Base-by-base conservation (phyloP, 1,140 invertebrate species). In the Penaeus chinensis region DNA sequence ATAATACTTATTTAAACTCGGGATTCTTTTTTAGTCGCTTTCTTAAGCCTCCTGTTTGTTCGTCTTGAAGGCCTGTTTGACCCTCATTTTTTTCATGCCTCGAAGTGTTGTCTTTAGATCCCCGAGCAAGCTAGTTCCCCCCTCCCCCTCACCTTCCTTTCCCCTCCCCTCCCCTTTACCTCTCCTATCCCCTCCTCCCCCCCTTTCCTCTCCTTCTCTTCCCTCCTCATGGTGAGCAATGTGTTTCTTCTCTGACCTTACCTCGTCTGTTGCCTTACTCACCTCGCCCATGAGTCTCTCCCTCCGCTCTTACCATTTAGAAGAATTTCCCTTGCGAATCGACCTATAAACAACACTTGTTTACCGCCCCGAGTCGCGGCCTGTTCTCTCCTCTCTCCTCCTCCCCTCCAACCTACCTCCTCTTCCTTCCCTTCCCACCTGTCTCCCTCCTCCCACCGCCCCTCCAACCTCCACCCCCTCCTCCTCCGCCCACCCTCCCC, bases 41-140 rank as follows among this genome's bases (percentile, higher is more conserved):
- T 32, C 32, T 71, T 71, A 71, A 32, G 32, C n/a, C 66, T 13
- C 32, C 32, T n/a, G 66, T 71, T 71, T 71, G n/a, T 71, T 71
- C 32, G 19, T 71, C n/a, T 71, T 71, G n/a, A 13, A n/a, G n/a
- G n/a, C 32, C 32, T 24, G 32, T 71, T 71, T 32, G 66, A n/a
- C 66, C 66, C 54, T 54, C 54, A 54, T 54, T 54, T 54, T 54
- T 54, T 54, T 54, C 54, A 54, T 54, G 54, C 54, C 54, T 54
- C 54, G 54, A 54, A 54, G 32, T 71, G 66, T 71, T 32, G 32
- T 71, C 66, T 24, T 71, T 71, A 71, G 66, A 71, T 71, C 32
- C 66, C n/a, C 10, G 66, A 71, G n/a, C 32, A 71, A 71, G n/a
- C 66, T 32, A 24, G 66, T 71, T 71, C 66, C 22, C 11, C 20